Evolutionary conservation across 2,888 invertebrate genomes (phyloP).

Genomic region (Aphidoletes aphidimyza): DNA sequence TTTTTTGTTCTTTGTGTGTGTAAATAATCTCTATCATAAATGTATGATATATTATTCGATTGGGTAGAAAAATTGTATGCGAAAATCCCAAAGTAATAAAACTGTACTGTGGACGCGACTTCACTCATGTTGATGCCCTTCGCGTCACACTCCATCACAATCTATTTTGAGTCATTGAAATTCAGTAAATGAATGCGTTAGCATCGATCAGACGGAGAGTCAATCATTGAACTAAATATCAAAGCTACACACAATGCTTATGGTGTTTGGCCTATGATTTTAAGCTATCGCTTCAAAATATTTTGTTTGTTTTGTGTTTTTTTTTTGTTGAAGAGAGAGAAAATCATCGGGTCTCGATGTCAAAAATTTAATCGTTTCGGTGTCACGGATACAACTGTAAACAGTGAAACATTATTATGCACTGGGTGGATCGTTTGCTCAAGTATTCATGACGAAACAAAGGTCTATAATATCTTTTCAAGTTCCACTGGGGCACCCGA

Average conservation of each 20-base stretch:
- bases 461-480: constrained; percentile 25
- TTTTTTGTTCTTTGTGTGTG: too few relatives aligned
- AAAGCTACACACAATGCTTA: not conserved
- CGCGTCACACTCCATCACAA: not conserved
- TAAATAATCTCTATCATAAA: too few relatives aligned
- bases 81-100: not conserved
- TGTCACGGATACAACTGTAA: constrained; percentile 45
- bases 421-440: constrained; percentile 33
- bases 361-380: constrained; percentile 53
- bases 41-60: too few relatives aligned
- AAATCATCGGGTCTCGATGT: constrained; percentile 27
- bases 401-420: constrained; percentile 36
- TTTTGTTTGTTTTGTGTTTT: too few relatives aligned
- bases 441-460: constrained; percentile 48
- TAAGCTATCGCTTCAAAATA: not conserved
- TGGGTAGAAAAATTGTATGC: not conserved
- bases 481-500: not conserved
- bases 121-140: not conserved
- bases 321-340: too few relatives aligned
- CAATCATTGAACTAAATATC: not conserved
- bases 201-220: constrained; percentile 7
- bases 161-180: not conserved
- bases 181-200: constrained; percentile 2
- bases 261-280: not conserved
- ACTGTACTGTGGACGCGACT: not conserved